Conservation (phyloP, 2,797 vertebrate species). For the Lepidocolaptes lacrymiger region DNA sequence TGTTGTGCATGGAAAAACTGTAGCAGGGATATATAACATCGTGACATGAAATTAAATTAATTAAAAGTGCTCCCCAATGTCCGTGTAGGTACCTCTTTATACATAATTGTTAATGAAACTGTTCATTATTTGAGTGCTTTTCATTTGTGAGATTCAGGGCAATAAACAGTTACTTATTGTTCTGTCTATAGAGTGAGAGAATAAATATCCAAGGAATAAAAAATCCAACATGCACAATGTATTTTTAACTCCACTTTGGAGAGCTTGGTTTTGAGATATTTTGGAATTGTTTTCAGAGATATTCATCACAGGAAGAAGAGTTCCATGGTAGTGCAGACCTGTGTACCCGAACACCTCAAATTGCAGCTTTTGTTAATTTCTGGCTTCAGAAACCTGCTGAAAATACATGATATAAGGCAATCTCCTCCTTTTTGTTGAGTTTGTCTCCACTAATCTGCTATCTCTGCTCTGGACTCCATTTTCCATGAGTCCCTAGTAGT, state of each 20-base stretch:
- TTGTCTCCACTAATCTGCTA: background rate
- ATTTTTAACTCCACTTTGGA: background rate
- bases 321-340: background rate
- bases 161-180: background rate
- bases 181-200: background rate
- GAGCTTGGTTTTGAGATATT: background rate
- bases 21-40: background rate
- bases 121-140: background rate
- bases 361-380: background rate
- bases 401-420: background rate
- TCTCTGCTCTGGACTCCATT: background rate
- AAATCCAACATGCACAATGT: background rate
- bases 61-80: rapidly evolving
- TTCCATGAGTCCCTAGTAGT: background rate
- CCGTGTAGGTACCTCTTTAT: background rate
- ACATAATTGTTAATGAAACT: background rate
- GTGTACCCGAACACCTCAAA: background rate
- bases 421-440: background rate
- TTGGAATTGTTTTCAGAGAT: background rate
- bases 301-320: background rate
- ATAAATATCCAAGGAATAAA: background rate
- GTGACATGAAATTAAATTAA: background rate
- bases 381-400: background rate
- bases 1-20: background rate
- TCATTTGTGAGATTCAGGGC: background rate